These are phyloP conservation scores for Agapostemon virescens DNA, from an alignment of 2,888 invertebrate genomes.

Conservation along the genomic window DNA sequence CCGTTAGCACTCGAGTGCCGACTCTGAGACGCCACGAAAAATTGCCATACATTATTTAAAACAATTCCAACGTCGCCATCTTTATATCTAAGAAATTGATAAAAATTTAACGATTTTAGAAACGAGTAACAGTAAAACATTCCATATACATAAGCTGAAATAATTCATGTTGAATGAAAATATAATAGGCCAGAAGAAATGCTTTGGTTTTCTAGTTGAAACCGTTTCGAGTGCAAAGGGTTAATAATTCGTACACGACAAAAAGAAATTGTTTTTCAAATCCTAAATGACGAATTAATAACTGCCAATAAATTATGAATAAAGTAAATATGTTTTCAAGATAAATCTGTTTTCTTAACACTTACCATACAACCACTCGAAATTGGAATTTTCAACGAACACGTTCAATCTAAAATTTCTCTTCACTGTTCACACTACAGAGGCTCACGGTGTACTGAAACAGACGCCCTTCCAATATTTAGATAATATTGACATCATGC, in stretches of 20 bases:
- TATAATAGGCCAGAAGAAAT: too few species aligned
- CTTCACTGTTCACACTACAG: not conserved
- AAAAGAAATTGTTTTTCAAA: not conserved
- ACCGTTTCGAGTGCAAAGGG: too few species aligned
- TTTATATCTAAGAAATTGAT: too few species aligned
- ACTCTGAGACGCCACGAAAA: too few species aligned
- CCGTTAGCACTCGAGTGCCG: too few species aligned
- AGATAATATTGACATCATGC: not conserved
- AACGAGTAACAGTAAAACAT: too few species aligned
- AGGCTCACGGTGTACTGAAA: not conserved
- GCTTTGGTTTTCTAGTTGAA: too few species aligned
- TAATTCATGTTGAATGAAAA: too few species aligned
- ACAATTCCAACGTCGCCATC: too few species aligned
- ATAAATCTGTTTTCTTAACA: not conserved
- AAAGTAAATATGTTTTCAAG: not conserved
- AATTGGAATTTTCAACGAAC: not conserved
- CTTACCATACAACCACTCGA: not conserved
- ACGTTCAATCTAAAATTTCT: not conserved
- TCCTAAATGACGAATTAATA: not conserved
- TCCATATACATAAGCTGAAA: too few species aligned
- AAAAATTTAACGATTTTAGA: too few species aligned
- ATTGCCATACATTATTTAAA: too few species aligned
- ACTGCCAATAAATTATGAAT: not conserved
- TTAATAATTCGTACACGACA: not conserved
- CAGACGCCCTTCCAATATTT: accelerated